Base-by-base conservation (phyloP, 1,140 invertebrate species). In the Bombyx mandarina region DNA sequence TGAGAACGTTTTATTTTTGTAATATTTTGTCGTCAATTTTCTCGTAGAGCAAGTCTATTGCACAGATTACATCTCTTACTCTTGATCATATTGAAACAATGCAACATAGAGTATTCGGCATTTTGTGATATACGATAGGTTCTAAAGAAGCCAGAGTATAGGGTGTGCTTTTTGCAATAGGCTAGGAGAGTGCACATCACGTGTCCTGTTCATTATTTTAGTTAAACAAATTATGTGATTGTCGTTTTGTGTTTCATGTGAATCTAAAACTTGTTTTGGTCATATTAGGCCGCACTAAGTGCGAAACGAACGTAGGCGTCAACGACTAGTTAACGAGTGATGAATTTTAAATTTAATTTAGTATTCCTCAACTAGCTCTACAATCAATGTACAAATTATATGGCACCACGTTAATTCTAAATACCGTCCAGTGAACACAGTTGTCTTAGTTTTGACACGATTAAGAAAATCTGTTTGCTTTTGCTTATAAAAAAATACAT, bases 341-440 rank as follows among this genome's bases (percentile, higher is more conserved):
- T 63, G 54, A 58, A 56, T 60, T 57, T 44, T 48, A 60, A 12
- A 57, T 57, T 49, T 10, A 53, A 46, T 61, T 57, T 72, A 62
- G 67, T 64, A 53, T 22, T 63, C 62, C 58, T 63, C 66, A 71
- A 53, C 63, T 35, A 35, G 26, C 26, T 35, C 26, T 35, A 35
- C 26, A 35, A 35, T 35, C 26, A 35, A 5, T 35, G 26, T 35
- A 35, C 26, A 35, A 35, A 35, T 35, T 35, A 35, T 35, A 3
- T 35, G 26, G 4, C 79, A 79, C 75, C 74, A 71, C 68, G 55
- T 77, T 77, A 75, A 77, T 67, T 80, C 72, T 81, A 74, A 77
- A 82, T 78, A 81, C 82, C 82, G 82, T 86, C 82, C 82, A 86
- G 79, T 81, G 74, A 80, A 75, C 71, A 78, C 70, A 57, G 35